A percentile compares a stretch with the other conserved stretches of the same genome.
These are phyloP conservation scores for Tachuris rubrigastra DNA, from an alignment of 2,113 vertebrate species.

Conservation along the genomic window DNA sequence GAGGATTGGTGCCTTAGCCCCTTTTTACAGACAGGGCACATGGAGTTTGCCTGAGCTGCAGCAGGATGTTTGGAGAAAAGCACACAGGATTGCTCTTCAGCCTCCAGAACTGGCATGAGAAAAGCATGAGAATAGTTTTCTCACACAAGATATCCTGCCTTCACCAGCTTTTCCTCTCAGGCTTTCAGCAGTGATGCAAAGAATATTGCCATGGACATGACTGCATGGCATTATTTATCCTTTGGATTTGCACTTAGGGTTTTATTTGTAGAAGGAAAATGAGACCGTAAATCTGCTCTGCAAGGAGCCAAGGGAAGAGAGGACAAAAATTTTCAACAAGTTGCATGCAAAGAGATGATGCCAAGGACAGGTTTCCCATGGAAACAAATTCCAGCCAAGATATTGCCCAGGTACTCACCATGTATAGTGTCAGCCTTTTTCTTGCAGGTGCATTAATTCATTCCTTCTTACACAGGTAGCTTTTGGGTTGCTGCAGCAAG, in stretches of 20 bases:
- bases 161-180: slow-evolving; percentile 26
- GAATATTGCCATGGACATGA: not conserved
- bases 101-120: not conserved
- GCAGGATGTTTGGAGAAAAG: not conserved
- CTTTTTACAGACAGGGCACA: not conserved
- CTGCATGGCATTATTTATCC: slow-evolving; percentile 28
- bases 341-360: not conserved
- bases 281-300: slow-evolving; percentile 21
- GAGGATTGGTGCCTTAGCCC: not conserved
- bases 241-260: slow-evolving; percentile 18
- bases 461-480: not conserved
- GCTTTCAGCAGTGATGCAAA: slow-evolving; percentile 1
- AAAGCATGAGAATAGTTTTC: not conserved
- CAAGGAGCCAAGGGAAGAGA: slow-evolving; percentile 20
- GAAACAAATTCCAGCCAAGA: not conserved
- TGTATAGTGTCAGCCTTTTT: not conserved
- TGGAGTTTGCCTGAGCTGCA: not conserved
- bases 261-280: slow-evolving; percentile 52
- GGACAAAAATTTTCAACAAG: slow-evolving; percentile 14
- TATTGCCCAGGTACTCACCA: not conserved
- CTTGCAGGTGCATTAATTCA: not conserved
- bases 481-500: not conserved
- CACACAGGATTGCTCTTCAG: not conserved
- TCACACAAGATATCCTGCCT: slow-evolving; percentile 8
- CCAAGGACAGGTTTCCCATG: not conserved